Base-by-base conservation (phyloP, 2,113 vertebrate species). In the Cacatua alba region DNA sequence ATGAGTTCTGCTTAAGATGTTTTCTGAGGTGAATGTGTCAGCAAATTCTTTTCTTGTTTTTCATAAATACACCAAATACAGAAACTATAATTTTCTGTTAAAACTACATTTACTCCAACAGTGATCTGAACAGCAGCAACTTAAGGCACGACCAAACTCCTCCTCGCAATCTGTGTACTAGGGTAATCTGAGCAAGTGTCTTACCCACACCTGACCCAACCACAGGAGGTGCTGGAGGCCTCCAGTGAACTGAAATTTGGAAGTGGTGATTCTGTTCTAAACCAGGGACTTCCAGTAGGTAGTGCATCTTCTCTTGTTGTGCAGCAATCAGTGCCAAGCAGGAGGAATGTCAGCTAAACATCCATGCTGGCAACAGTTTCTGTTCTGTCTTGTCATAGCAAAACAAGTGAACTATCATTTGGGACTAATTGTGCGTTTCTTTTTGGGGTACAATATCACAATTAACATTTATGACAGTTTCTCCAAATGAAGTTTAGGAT, bases 41-140 rank as follows among this genome's bases (percentile, higher is more conserved):
- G 21, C 3, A 52, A 81, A 21, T 3, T 2, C 2, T 65, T 64
- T 59, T 63, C 43, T 33, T 70, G 13, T 24, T 74, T 86, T 89
- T 59, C n/a, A 52, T 64, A 86, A 72, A 65, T 29, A 88, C 12
- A 82, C 4, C 24, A 87, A 59, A 82, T 10, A 71, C 17, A 86
- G 29, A 72, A 91, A 70, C 5, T 5, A 26, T 9, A 2, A 2
- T 39, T 86, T 76, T 72, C 39, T 37, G 17, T 44, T 55, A 69
- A 71, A 81, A 81, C 76, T 19, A 48, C 5, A 9, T 95, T 84
- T 95, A 82, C 72, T 91, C 49, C 26, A 88, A 52, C 21, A 81
- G 6, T 62, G 29, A 55, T 85, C 44, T 55, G 25, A 78, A 81
- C 23, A 95, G 85, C 94, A 97, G 86, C 91, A 92, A 53, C 33